Evolutionary conservation across 2,797 vertebrate genomes (phyloP).

Genomic region (Smutsia temminckii): DNA sequence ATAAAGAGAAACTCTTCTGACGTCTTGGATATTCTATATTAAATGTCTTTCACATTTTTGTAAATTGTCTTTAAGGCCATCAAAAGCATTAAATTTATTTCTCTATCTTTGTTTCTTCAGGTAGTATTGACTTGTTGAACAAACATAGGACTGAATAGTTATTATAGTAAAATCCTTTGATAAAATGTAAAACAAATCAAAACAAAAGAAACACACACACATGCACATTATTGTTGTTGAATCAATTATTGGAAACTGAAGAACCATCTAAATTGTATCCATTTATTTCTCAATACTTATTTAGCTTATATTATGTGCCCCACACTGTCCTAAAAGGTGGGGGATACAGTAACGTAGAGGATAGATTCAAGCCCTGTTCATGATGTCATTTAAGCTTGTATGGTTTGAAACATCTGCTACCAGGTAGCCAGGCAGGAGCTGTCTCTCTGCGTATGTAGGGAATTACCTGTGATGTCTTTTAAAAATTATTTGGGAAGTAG

Average conservation of each 20-base stretch:
- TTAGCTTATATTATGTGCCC: not conserved
- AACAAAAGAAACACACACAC: not conserved
- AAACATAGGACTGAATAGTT: not conserved
- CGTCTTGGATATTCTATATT: not conserved
- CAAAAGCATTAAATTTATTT: not conserved
- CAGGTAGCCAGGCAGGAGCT: not conserved
- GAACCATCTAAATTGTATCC: not conserved
- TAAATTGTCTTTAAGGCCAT: not conserved
- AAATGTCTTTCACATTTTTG: not conserved
- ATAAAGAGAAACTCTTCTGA: not conserved
- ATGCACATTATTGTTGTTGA: not conserved
- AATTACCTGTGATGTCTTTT: not conserved
- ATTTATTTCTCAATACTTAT: not conserved
- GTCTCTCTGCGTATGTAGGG: not conserved
- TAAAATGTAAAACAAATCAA: not conserved
- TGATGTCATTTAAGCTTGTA: not conserved
- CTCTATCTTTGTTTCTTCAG: not conserved
- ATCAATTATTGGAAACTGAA: not conserved
- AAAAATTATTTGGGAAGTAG: not conserved
- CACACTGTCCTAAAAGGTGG: not conserved
- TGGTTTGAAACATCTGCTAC: not conserved
- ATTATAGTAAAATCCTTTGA: not conserved
- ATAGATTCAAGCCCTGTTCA: not conserved
- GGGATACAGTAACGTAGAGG: not conserved
- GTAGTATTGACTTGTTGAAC: not conserved